Conservation (phyloP, 30 jellyfish, hydroid and myxozoan species). For the Clytia hemisphaerica region DNA sequence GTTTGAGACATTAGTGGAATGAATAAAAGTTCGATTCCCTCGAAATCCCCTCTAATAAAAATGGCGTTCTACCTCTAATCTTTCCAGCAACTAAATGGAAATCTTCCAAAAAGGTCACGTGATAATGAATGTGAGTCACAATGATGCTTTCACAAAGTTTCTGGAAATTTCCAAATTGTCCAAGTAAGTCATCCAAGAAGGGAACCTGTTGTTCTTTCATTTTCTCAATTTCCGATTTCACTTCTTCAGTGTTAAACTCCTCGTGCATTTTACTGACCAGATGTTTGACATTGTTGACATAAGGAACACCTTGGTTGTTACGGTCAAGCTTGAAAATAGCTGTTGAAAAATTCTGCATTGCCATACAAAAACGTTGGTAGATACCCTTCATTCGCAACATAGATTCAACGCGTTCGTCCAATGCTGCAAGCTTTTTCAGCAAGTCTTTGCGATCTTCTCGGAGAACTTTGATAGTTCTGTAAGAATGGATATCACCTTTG, state of each 20-base stretch:
- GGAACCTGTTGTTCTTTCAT: constrained; percentile 12
- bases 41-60: no score
- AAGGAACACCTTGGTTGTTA: constrained; percentile 5
- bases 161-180: constrained; percentile 6
- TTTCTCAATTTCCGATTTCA: background rate
- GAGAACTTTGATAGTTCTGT: no score
- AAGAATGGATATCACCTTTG: no score
- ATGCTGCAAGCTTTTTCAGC: background rate
- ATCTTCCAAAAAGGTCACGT: constrained; percentile 9
- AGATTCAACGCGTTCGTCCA: background rate
- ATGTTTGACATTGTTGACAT: background rate
- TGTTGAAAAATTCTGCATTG: constrained; percentile 3
- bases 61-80: no score
- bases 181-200: background rate
- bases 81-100: constrained; percentile 15
- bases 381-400: background rate
- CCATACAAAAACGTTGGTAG: background rate
- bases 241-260: background rate
- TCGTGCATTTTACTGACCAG: background rate
- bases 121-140: background rate
- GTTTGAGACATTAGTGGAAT: no score
- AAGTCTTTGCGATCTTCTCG: no score
- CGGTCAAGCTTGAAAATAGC: constrained; percentile 15
- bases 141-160: background rate
- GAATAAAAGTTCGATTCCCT: no score